Percentiles rank a stretch among this genome's conserved stretches.
Conservation (phyloP, 2,113 vertebrate genomes). For the Phaethon lepturus region DNA sequence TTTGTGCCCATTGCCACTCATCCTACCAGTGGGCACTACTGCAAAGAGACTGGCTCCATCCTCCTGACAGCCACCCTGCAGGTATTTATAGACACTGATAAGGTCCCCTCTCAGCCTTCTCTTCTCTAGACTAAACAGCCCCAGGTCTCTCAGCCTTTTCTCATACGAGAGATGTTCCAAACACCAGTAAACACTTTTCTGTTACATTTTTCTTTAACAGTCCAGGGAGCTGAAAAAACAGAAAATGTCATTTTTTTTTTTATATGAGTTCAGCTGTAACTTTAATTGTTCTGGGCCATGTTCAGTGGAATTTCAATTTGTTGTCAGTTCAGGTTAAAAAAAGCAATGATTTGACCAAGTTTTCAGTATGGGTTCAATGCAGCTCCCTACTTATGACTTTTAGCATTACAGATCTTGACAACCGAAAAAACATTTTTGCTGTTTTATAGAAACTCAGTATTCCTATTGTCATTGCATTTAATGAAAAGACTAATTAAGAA, state of each 20-base stretch:
- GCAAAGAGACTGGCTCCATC: too few relatives aligned
- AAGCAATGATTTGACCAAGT: neutral
- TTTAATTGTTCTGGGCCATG: neutral
- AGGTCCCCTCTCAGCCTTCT: too few relatives aligned
- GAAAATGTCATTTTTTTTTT: neutral
- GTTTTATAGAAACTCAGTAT: neutral
- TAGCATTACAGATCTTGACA: neutral
- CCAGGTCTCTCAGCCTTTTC: too few relatives aligned
- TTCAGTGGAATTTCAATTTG: neutral
- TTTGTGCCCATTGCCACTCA: too few relatives aligned
- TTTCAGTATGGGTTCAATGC: neutral
- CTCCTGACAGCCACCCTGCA: too few relatives aligned
- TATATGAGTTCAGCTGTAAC: neutral
- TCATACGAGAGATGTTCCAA: neutral
- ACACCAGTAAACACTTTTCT: neutral
- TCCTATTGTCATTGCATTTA: neutral
- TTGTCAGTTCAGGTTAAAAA: neutral
- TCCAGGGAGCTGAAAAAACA: neutral
- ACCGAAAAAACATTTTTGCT: neutral
- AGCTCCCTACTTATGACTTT: neutral
- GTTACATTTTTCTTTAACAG: neutral
- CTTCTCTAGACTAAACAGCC: too few relatives aligned
- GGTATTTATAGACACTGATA: too few relatives aligned
- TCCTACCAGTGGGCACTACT: too few relatives aligned
- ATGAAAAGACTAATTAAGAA: neutral